Conservation (phyloP, 2,113 vertebrate species). For the Anguilla japonica region DNA sequence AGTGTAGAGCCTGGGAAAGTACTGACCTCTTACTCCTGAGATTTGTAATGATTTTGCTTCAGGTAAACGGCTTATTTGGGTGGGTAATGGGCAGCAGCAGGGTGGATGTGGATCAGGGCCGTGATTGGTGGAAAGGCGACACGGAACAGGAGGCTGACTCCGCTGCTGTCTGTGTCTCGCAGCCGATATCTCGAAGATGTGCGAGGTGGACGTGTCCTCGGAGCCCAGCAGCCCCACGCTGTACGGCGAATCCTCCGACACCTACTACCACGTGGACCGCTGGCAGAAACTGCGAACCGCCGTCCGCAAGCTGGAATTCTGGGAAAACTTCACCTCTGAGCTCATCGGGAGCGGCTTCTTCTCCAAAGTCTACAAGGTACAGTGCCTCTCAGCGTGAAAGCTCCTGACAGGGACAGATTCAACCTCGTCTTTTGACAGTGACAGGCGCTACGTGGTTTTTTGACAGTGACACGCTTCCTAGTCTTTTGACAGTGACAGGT, state of each 20-base stretch:
- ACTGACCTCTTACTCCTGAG: not conserved
- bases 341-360: slow-evolving; percentile 84
- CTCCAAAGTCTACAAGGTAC: slow-evolving; percentile 86
- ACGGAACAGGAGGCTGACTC: not conserved
- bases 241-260: slow-evolving; percentile 71
- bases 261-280: slow-evolving; percentile 76
- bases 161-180: slow-evolving; percentile 6
- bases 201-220: slow-evolving; percentile 67
- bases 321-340: slow-evolving; percentile 81
- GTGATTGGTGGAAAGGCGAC: not conserved
- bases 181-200: slow-evolving; percentile 72
- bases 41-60: not conserved
- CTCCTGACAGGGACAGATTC: not conserved
- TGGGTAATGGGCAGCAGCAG: not conserved
- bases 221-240: slow-evolving; percentile 72
- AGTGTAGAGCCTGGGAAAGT: not conserved
- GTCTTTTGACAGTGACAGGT: too few relatives aligned
- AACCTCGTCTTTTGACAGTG: too few relatives aligned
- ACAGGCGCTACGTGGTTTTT: not conserved
- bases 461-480: not conserved
- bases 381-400: not conserved
- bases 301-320: slow-evolving; percentile 84
- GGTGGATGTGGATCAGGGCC: not conserved
- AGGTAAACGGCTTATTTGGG: not conserved
- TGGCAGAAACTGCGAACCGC: slow-evolving; percentile 83